Evolutionary conservation across 1,140 invertebrate species (phyloP), one percentile per base, ranked within the genome.

Genomic region (Euschistus heros): DNA sequence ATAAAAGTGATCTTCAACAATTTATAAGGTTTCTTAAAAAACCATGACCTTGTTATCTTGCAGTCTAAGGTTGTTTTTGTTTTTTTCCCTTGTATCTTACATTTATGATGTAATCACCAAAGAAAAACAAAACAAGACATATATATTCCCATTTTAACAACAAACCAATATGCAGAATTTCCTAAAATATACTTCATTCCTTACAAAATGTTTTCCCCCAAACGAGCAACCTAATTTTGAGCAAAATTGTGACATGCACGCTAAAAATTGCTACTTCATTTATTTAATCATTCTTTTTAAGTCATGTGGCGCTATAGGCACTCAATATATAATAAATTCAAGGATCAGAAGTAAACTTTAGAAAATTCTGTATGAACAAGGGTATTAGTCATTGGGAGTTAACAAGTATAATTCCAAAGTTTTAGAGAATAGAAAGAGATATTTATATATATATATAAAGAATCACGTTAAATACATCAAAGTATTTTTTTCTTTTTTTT

Each of bases 221-320:
- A 52, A 33, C 27, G 30, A 20, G 50, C 46, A 57, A 33, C 18
- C 24, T 46, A 64, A 46, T 55, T 52, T 64, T 64, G 63, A 64
- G 63, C 63, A 64, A 64, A 18, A 47, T 54, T 26, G 46, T 50
- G 62, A 33, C 20, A 26, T 55, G 59, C 59, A 61, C 27, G 55
- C 63, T 64, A 64, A 55, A 50, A 47, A 10, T 37, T n/a, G 15
- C 42, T 46, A 52, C 18, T 8, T n/a, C 17, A 13, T 37, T 22
- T 33, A 37, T 44, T 17, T 61, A 8, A 24, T 30, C 50, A 64
- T 18, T 44, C 18, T 13, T 22, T 33, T 33, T 37, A 33, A 42
- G 14, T 15, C 26, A 18, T 1, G 61, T 57, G 30, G 15, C 47
- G 17, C 62, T 52, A 50, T 10, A 18, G 54, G 54, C 54, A 24